phyloP scores from a whole-genome alignment of 2,888 invertebrate genomes.

The Xestia rhomboidea region DNA sequence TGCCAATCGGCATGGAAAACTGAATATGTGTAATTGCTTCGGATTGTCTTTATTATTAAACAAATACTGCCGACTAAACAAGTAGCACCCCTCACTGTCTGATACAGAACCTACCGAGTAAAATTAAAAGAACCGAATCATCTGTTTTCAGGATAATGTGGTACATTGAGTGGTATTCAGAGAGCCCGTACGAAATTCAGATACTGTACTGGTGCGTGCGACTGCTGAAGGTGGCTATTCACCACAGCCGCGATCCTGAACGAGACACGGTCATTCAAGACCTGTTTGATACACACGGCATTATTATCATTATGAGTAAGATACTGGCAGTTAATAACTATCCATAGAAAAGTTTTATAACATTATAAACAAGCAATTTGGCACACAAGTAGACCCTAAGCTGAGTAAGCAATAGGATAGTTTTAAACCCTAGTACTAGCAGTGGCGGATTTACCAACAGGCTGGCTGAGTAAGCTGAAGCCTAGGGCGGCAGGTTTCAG shows the following conservation, averaged over 20 bases:
- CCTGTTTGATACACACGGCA: constrained; percentile 82
- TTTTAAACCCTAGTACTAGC: not conserved
- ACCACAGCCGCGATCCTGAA: constrained; percentile 50
- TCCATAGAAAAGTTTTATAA: no score
- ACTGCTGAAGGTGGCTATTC: constrained; percentile 73
- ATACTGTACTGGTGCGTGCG: constrained; percentile 85
- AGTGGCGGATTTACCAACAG: no score
- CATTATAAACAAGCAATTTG: not conserved
- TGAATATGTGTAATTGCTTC: not conserved
- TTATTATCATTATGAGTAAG: constrained; percentile 83
- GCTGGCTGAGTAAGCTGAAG: no score
- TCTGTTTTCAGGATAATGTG: constrained; percentile 81
- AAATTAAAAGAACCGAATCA: not conserved
- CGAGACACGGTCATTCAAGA: constrained; percentile 68
- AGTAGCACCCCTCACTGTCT: not conserved
- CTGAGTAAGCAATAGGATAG: not conserved
- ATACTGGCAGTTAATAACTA: constrained; percentile 2
- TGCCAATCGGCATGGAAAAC: not conserved
- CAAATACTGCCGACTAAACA: not conserved
- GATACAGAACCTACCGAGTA: not conserved
- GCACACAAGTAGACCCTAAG: not conserved
- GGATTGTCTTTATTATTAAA: not conserved
- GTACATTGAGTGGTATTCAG: constrained; percentile 87
- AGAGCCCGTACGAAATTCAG: constrained; percentile 80
- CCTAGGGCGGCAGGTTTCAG: no score